phyloP scores from a whole-genome alignment of 1,140 invertebrate genomes.

The Myzus persicae region DNA sequence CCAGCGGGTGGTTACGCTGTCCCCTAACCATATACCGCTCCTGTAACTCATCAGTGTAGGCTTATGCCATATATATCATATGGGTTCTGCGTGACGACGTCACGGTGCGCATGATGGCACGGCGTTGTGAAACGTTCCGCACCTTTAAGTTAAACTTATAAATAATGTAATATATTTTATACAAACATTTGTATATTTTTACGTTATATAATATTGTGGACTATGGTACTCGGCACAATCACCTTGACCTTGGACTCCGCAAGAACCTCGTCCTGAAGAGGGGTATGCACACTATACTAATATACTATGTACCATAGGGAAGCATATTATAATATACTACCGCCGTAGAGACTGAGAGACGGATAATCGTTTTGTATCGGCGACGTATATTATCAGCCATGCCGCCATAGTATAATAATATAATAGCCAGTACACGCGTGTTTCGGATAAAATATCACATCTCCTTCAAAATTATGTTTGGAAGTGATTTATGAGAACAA shows the following conservation, averaged over 20 bases:
- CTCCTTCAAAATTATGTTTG: constrained; percentile 17
- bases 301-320: not conserved
- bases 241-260: not conserved
- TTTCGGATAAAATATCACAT: constrained; percentile 14
- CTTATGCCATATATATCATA: not conserved
- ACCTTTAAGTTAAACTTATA: constrained; percentile 23
- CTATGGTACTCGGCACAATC: not conserved
- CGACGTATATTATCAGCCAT: not conserved
- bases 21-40: not conserved
- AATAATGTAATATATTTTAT: constrained; percentile 22
- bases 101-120: not conserved
- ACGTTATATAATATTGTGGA: not conserved
- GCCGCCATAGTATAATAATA: not conserved
- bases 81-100: not conserved
- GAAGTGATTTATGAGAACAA: constrained; percentile 35
- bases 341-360: not conserved
- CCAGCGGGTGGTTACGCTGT: constrained; percentile 10
- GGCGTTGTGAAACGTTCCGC: constrained; percentile 34
- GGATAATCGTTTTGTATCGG: constrained; percentile 8
- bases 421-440: not conserved
- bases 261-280: not conserved
- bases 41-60: constrained; percentile 13
- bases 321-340: not conserved
- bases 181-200: not conserved
- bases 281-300: not conserved